phyloP scores from a whole-genome alignment of 2,888 invertebrate species.

The Drosophila seclusa region DNA sequence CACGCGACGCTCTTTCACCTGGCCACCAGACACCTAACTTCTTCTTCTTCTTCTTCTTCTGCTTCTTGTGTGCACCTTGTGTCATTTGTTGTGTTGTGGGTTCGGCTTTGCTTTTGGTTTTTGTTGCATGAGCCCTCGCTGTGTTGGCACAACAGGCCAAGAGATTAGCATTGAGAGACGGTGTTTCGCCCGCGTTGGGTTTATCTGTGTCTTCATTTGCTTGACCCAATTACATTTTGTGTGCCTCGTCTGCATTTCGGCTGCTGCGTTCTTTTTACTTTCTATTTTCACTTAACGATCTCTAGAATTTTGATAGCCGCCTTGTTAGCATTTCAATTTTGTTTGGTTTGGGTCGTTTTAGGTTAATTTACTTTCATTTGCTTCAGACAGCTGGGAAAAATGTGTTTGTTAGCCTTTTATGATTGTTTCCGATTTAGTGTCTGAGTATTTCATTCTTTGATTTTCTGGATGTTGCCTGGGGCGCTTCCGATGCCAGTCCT shows the following conservation, averaged over 20 bases:
- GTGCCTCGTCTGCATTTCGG: constrained; percentile 13
- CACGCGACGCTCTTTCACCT: constrained; percentile 56
- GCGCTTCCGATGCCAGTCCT: constrained; percentile 56
- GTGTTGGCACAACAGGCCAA: constrained; percentile 55
- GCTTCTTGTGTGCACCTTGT: constrained; percentile 63
- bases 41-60: background rate
- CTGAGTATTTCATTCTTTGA: constrained; percentile 30
- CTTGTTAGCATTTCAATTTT: constrained; percentile 54
- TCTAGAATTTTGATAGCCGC: constrained; percentile 57
- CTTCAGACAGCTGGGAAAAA: constrained; percentile 27
- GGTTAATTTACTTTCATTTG: constrained; percentile 71
- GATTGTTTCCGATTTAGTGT: constrained; percentile 50
- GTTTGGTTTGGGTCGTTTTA: constrained; percentile 29
- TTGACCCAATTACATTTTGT: constrained; percentile 68
- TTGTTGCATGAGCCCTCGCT: constrained; percentile 11
- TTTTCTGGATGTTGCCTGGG: constrained; percentile 44
- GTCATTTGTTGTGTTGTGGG: constrained; percentile 54
- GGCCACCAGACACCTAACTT: constrained; percentile 24
- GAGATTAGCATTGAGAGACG: constrained; percentile 54
- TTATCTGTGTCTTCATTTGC: constrained; percentile 70
- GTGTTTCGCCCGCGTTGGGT: constrained; percentile 21
- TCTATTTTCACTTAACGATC: constrained; percentile 67
- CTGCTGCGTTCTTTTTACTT: constrained; percentile 67
- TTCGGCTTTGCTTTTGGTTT: constrained; percentile 26
- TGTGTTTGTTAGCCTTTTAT: constrained; percentile 19